A percentile compares a stretch with the other conserved stretches of the same genome.
Evolutionary conservation across 2,888 invertebrate genomes (phyloP).

Genomic region (Dryocosmus kuriphilus): DNA sequence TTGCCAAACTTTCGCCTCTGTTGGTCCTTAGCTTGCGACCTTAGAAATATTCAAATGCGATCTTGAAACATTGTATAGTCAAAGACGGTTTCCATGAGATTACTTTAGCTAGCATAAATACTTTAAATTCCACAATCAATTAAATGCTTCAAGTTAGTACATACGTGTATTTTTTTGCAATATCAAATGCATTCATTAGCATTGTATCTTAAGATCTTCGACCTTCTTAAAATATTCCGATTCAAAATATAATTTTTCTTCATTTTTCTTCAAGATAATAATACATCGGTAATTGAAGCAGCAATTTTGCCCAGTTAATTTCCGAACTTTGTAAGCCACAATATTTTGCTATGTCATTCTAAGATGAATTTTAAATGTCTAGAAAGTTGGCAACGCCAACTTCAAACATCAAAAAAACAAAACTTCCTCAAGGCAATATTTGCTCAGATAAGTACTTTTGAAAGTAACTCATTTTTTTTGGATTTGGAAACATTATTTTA

Average conservation of each 20-base stretch:
- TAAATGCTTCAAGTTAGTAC: not conserved
- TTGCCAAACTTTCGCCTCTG: too few relatives aligned
- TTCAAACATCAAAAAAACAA: not conserved
- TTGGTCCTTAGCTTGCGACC: too few relatives aligned
- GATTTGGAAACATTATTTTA: not conserved
- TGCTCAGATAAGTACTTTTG: not conserved
- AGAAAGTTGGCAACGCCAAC: not conserved
- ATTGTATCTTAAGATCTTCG: not conserved
- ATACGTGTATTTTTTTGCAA: not conserved
- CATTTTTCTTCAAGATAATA: not conserved
- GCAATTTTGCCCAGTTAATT: not conserved
- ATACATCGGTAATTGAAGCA: not conserved
- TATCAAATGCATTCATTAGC: not conserved
- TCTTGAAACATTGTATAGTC: too few relatives aligned
- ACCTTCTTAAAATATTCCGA: not conserved
- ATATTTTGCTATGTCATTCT: not conserved
- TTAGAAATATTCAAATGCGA: too few relatives aligned
- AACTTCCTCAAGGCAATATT: not conserved
- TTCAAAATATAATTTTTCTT: not conserved
- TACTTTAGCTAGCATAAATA: too few relatives aligned
- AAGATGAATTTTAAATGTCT: not conserved
- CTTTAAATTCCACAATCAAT: too few relatives aligned
- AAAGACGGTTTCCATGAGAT: too few relatives aligned
- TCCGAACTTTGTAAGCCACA: not conserved
- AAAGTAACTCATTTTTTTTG: not conserved